These are phyloP conservation scores for Timema podura DNA, from an alignment of 2,888 invertebrate species.

Conservation along the genomic window DNA sequence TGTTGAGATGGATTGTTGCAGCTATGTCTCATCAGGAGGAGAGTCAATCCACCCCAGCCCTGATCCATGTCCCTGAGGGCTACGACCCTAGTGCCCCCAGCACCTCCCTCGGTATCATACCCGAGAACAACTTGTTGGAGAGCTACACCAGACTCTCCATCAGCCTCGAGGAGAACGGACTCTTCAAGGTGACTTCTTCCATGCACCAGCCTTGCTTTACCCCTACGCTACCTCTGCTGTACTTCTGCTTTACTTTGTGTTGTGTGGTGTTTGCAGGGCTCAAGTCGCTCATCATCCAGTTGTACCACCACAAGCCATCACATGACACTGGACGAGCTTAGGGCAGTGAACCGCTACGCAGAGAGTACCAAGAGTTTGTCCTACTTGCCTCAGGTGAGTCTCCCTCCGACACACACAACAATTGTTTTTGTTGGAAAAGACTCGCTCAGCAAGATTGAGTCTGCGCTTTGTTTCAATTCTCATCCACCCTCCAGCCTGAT, in stretches of 20 bases:
- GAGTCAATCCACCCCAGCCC: slow-evolving; percentile 83
- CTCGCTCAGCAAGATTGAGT: too few relatives aligned
- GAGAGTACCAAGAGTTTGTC: slow-evolving; percentile 89
- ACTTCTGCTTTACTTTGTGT: too few relatives aligned
- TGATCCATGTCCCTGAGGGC: slow-evolving; percentile 58
- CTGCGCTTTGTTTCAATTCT: too few relatives aligned
- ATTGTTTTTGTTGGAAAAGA: too few relatives aligned
- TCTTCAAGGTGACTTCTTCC: slow-evolving; percentile 68
- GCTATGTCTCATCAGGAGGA: slow-evolving; percentile 81
- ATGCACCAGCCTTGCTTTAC: too few relatives aligned
- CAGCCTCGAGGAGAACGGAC: slow-evolving; percentile 77
- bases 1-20: slow-evolving; percentile 43
- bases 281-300: slow-evolving; percentile 67
- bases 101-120: slow-evolving; percentile 74
- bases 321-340: slow-evolving; percentile 78
- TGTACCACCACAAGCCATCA: slow-evolving; percentile 50
- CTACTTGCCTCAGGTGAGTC: slow-evolving; percentile 81
- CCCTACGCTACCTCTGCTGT: too few relatives aligned
- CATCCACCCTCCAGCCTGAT: too few relatives aligned
- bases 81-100: slow-evolving; percentile 40
- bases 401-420: too few relatives aligned
- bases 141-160: slow-evolving; percentile 83
- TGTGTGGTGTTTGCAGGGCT: slow-evolving; percentile 37
- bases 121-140: slow-evolving; percentile 80
- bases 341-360: slow-evolving; percentile 84